These are phyloP conservation scores for Trissolcus japonicus DNA, from an alignment of 2,888 invertebrate genomes.

Conservation along the genomic window DNA sequence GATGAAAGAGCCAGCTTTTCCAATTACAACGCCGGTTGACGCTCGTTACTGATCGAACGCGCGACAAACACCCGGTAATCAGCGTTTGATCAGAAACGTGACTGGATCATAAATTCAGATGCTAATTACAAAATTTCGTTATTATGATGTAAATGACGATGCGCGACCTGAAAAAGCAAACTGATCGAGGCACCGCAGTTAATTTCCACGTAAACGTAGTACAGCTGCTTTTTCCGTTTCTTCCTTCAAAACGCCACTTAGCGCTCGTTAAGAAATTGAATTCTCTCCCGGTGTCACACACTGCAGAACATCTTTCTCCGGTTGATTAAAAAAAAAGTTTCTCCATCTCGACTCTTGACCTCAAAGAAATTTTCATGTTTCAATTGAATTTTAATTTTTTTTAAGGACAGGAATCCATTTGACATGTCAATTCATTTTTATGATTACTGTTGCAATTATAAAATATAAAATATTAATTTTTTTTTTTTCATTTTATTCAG, in stretches of 20 bases:
- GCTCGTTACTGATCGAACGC: too few species aligned
- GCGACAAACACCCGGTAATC: too few species aligned
- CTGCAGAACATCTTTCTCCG: slow-evolving; percentile 16
- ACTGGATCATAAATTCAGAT: background rate
- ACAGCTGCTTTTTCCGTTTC: slow-evolving; percentile 47
- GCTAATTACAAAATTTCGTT: slow-evolving; percentile 24
- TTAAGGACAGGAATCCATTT: too few species aligned
- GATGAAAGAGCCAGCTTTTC: too few species aligned
- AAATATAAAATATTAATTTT: too few species aligned
- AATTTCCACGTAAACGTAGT: slow-evolving; percentile 45
- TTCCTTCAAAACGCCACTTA: slow-evolving; percentile 31
- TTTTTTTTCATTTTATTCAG: too few species aligned
- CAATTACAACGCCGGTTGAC: too few species aligned
- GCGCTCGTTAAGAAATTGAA: slow-evolving; percentile 39
- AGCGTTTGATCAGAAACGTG: slow-evolving; percentile 4
- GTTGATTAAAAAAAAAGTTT: background rate
- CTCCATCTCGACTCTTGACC: too few species aligned
- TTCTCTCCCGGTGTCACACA: slow-evolving; percentile 17
- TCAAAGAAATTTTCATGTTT: too few species aligned
- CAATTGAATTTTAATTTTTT: too few species aligned
- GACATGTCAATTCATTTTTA: too few species aligned
- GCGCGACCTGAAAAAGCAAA: slow-evolving; percentile 25
- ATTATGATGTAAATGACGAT: slow-evolving; percentile 21
- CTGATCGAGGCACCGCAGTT: slow-evolving; percentile 44
- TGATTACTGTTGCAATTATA: too few species aligned